These are phyloP conservation scores for Rattus rattus DNA, from an alignment of 2,113 vertebrate genomes.

Conservation along the genomic window DNA sequence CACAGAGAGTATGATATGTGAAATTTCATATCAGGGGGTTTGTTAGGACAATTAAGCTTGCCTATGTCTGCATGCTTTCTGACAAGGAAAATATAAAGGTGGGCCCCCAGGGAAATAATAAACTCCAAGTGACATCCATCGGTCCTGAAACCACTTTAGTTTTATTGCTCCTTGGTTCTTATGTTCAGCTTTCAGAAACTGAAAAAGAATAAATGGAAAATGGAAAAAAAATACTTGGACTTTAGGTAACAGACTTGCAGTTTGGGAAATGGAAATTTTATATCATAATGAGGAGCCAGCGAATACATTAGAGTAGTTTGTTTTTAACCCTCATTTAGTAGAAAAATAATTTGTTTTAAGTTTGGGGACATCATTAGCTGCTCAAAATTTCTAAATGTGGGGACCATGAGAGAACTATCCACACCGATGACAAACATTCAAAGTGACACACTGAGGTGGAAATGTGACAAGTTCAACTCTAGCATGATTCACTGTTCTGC, in stretches of 20 bases:
- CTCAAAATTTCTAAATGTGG: conserved; percentile 14
- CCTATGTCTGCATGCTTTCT: neutral
- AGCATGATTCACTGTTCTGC: conserved; percentile 52
- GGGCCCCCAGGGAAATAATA: conserved; percentile 16
- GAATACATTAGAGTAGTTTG: neutral
- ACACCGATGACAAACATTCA: conserved; percentile 65
- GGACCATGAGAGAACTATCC: neutral
- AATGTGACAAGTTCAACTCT: conserved; percentile 44
- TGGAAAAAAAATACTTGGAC: neutral
- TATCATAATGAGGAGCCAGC: neutral
- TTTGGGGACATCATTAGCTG: neutral
- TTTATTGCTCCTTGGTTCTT: conserved; percentile 2
- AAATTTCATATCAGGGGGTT: neutral
- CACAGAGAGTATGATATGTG: neutral
- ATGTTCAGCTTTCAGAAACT: neutral
- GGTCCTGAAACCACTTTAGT: conserved; percentile 4
- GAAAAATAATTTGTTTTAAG: conserved; percentile 35
- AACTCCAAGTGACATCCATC: neutral
- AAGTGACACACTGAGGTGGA: conserved; percentile 48
- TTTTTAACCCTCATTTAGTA: neutral
- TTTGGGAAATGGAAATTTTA: conserved; percentile 19
- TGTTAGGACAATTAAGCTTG: neutral
- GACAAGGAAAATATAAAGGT: conserved; percentile 13
- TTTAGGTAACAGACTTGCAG: neutral
- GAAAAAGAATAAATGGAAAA: neutral